Conservation (phyloP, 2,888 invertebrate species). For the Ectemnius continuus region DNA sequence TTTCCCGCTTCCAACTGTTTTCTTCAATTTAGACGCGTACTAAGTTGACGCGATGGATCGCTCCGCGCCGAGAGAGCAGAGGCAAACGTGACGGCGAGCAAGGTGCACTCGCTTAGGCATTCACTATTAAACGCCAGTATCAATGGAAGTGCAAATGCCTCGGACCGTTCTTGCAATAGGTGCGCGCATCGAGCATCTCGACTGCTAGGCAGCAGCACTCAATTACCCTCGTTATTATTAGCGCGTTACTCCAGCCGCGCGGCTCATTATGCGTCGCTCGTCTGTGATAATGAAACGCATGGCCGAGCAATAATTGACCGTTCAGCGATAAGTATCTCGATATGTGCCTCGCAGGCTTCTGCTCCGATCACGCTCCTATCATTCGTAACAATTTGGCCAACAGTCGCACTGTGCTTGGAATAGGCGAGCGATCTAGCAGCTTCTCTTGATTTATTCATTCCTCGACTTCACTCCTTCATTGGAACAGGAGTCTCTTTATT, state of each 20-base stretch:
- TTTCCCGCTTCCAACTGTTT: not conserved
- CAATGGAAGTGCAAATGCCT: slow-evolving; percentile 35
- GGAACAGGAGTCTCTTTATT: not conserved
- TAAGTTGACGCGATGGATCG: too few relatives aligned
- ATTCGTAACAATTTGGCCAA: not conserved
- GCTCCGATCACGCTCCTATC: slow-evolving; percentile 23
- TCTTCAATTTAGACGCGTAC: not conserved
- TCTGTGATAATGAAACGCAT: slow-evolving; percentile 54
- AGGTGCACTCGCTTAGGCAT: too few relatives aligned
- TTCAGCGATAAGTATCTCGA: slow-evolving; percentile 54
- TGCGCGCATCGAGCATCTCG: slow-evolving; percentile 49
- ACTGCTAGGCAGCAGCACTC: slow-evolving; percentile 44
- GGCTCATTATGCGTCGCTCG: slow-evolving; percentile 58
- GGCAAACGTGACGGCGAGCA: too few relatives aligned
- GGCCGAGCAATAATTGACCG: slow-evolving; percentile 55
- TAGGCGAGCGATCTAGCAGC: not conserved
- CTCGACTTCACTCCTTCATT: too few relatives aligned
- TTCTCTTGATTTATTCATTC: too few relatives aligned
- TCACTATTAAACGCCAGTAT: too few relatives aligned
- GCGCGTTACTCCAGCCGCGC: slow-evolving; percentile 57
- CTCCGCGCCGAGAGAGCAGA: too few relatives aligned
- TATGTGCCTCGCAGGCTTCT: slow-evolving; percentile 15
- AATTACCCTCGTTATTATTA: slow-evolving; percentile 70
- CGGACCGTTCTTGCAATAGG: slow-evolving; percentile 45
- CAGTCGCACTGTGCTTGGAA: not conserved